phyloP scores from a whole-genome alignment of 2,797 vertebrate genomes.

The Decapterus maruadsi region DNA sequence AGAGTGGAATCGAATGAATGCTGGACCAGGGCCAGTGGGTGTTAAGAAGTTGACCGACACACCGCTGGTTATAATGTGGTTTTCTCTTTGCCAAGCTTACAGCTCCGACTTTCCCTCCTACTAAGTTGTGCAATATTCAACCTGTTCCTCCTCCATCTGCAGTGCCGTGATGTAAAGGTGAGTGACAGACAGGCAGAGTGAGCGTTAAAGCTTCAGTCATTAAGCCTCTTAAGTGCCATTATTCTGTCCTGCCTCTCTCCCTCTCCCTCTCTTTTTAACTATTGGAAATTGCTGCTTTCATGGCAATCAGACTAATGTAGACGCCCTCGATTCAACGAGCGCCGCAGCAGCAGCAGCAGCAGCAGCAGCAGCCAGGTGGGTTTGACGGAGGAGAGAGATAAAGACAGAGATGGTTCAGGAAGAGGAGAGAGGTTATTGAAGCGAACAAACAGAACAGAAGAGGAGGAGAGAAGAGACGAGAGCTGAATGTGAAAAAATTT shows the following conservation, averaged over 20 bases:
- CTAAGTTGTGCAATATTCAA: constrained; percentile 40
- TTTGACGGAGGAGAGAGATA: constrained; percentile 31
- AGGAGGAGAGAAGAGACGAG: background rate
- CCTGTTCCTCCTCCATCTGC: constrained; percentile 12
- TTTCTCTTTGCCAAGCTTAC: background rate
- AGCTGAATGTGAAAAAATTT: constrained; percentile 12
- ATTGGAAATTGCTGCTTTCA: constrained; percentile 45
- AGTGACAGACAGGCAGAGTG: constrained; percentile 28
- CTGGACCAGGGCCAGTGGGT: too few relatives aligned
- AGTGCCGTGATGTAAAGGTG: constrained; percentile 33
- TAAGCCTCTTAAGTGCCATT: constrained; percentile 54
- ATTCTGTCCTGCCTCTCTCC: constrained; percentile 34
- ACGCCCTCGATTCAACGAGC: constrained; percentile 27
- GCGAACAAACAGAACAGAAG: constrained; percentile 30
- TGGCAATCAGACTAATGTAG: constrained; percentile 56
- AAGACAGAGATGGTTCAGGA: constrained; percentile 30
- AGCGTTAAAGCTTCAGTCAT: constrained; percentile 38
- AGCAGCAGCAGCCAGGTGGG: constrained; percentile 22
- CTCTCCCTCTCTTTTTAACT: constrained; percentile 18
- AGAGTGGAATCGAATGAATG: too few relatives aligned
- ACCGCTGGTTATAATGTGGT: background rate
- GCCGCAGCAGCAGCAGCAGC: background rate
- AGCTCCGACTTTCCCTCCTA: background rate
- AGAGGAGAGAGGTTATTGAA: constrained; percentile 20
- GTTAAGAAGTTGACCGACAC: background rate